Conservation (phyloP, 2,797 vertebrate genomes). For the Corythornis leucogaster region DNA sequence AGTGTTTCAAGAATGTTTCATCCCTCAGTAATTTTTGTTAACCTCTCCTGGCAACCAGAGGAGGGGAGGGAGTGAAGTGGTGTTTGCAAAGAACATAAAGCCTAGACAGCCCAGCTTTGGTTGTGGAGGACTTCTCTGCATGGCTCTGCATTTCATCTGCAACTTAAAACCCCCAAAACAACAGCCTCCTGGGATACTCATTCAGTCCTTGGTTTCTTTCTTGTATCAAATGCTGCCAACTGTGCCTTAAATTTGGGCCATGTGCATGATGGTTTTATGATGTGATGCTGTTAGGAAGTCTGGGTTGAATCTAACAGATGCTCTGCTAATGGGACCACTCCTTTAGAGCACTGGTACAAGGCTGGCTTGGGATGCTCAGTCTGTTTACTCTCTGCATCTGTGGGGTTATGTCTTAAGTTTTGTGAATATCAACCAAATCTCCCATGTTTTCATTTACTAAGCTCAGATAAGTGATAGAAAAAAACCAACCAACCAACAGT, state of each 20-base stretch:
- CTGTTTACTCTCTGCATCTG: background rate
- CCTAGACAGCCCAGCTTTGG: constrained; percentile 22
- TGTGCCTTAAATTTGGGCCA: constrained; percentile 75
- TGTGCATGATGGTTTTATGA: constrained; percentile 72
- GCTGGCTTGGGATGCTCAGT: background rate
- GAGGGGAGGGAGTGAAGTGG: constrained; percentile 30
- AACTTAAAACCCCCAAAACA: constrained; percentile 9
- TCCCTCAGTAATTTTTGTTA: constrained; percentile 44
- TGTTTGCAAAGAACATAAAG: constrained; percentile 59
- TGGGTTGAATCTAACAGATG: constrained; percentile 51
- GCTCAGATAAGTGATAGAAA: constrained; percentile 22
- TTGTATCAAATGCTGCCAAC: constrained; percentile 73
- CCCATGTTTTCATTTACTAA: constrained; percentile 32
- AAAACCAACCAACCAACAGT: background rate
- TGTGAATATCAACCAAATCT: constrained; percentile 22
- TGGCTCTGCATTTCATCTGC: constrained; percentile 64
- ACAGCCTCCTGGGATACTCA: constrained; percentile 70
- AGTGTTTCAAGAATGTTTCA: constrained; percentile 60
- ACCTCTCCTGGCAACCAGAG: constrained; percentile 29
- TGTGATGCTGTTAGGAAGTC: constrained; percentile 69
- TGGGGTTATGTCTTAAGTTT: background rate
- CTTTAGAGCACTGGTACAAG: background rate
- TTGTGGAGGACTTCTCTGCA: constrained; percentile 41
- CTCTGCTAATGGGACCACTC: constrained; percentile 26
- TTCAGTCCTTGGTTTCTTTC: constrained; percentile 75